Evolutionary conservation across 2,888 invertebrate genomes (phyloP).

Genomic region (Augiades crinisus): DNA sequence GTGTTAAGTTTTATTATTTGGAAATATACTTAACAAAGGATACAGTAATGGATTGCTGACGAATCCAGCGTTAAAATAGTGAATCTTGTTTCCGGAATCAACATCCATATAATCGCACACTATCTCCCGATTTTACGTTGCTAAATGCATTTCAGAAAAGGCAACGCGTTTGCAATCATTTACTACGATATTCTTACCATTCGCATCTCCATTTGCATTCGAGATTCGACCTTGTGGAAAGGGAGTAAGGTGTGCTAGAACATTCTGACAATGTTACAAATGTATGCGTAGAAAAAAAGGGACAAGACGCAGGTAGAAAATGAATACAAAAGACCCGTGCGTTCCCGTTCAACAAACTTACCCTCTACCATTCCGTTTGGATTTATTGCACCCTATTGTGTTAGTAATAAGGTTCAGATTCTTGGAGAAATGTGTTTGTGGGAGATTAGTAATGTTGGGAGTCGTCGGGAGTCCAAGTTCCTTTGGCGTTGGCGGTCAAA

Average conservation of each 20-base stretch:
- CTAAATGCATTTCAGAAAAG: constrained; percentile 30
- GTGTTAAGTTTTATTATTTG: too few relatives aligned
- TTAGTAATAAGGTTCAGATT: constrained; percentile 40
- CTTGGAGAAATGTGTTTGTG: constrained; percentile 21
- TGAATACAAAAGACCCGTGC: constrained; percentile 68
- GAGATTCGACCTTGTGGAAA: constrained; percentile 36
- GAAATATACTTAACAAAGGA: too few relatives aligned
- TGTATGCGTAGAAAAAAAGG: constrained; percentile 58
- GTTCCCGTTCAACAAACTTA: constrained; percentile 40
- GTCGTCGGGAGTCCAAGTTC: constrained; percentile 52
- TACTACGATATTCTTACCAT: constrained; percentile 25
- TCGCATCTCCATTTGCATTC: constrained; percentile 24
- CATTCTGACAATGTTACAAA: constrained; percentile 23
- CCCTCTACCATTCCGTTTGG: constrained; percentile 22
- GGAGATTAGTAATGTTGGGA: constrained; percentile 28
- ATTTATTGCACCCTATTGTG: not conserved
- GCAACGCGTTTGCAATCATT: constrained; percentile 32
- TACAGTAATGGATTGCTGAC: too few relatives aligned
- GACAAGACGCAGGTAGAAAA: constrained; percentile 72
- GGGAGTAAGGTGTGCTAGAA: constrained; percentile 33
- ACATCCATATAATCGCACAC: constrained; percentile 2
- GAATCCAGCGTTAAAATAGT: too few relatives aligned
- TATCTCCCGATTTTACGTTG: constrained; percentile 6
- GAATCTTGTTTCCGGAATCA: not conserved
- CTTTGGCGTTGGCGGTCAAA: constrained; percentile 70